These are phyloP conservation scores for Aricia artaxerxes DNA, from an alignment of 2,888 invertebrate genomes.

Conservation along the genomic window DNA sequence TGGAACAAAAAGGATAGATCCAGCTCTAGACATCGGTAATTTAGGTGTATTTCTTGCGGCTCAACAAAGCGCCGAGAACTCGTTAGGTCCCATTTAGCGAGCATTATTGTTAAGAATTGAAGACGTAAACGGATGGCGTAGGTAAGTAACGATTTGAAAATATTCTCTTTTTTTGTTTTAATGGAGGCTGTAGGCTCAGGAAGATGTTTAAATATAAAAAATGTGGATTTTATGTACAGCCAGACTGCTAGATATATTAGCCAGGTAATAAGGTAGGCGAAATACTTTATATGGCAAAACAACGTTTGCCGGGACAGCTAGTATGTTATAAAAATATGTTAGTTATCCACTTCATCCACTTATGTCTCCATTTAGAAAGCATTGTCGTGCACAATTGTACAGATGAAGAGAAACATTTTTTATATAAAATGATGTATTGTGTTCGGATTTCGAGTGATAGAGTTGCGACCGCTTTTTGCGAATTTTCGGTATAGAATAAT, in stretches of 20 bases:
- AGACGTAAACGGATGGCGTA: too few species aligned
- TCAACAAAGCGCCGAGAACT: constrained; percentile 25
- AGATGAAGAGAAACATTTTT: constrained; percentile 22
- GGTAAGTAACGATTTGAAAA: too few species aligned
- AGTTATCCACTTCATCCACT: too few species aligned
- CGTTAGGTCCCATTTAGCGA: constrained; percentile 24
- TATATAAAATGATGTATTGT: constrained; percentile 28
- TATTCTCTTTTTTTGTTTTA: too few species aligned
- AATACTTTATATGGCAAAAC: too few species aligned
- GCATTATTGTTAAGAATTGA: background rate
- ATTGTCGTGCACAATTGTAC: constrained; percentile 27
- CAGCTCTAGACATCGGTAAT: constrained; percentile 46
- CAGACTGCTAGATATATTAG: too few species aligned
- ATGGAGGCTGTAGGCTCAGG: too few species aligned
- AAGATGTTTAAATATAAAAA: too few species aligned
- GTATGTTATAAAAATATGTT: too few species aligned
- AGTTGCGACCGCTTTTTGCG: constrained; percentile 19
- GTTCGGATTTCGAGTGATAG: constrained; percentile 15
- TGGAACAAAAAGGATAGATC: constrained; percentile 21
- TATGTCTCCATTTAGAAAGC: constrained; percentile 6
- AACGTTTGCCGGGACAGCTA: too few species aligned
- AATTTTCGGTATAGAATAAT: constrained; percentile 6
- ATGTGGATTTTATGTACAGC: too few species aligned
- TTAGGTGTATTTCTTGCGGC: constrained; percentile 38
- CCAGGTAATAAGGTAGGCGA: too few species aligned